phyloP scores from a whole-genome alignment of 2,113 vertebrate species.

The Excalfactoria chinensis region DNA sequence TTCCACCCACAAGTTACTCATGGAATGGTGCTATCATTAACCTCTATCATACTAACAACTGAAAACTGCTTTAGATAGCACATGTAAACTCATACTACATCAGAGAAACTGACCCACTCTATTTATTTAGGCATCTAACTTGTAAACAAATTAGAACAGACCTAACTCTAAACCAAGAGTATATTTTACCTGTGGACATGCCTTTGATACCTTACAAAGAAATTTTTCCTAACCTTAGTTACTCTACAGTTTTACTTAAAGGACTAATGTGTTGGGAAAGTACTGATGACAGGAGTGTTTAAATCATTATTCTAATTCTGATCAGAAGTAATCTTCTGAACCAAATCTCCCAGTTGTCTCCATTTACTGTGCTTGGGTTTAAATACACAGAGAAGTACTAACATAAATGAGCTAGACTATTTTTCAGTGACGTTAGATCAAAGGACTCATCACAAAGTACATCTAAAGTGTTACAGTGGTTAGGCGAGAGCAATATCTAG shows the following conservation, averaged over 20 bases:
- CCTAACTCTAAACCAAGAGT: not conserved
- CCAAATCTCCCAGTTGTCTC: not conserved
- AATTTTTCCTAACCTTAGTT: not conserved
- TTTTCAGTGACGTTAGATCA: not conserved
- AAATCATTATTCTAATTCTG: not conserved
- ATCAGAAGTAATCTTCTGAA: not conserved
- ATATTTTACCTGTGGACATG: not conserved
- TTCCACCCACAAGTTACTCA: not conserved
- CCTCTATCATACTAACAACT: not conserved
- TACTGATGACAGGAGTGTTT: not conserved
- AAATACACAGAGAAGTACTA: not conserved
- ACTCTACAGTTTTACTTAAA: not conserved
- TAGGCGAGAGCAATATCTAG: not conserved
- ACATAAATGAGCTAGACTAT: not conserved
- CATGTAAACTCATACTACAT: not conserved
- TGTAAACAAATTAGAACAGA: not conserved
- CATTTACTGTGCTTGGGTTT: not conserved
- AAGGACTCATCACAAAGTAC: not conserved
- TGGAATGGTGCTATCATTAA: not conserved
- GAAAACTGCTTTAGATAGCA: not conserved
- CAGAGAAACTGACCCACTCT: not conserved
- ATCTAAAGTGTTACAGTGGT: not conserved
- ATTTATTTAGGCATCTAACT: not conserved
- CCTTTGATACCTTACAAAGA: not conserved
- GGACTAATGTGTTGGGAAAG: not conserved